Evolutionary conservation across 1,140 invertebrate species (phyloP), one percentile per base, ranked within the genome.

Genomic region (Listronotus bonariensis): DNA sequence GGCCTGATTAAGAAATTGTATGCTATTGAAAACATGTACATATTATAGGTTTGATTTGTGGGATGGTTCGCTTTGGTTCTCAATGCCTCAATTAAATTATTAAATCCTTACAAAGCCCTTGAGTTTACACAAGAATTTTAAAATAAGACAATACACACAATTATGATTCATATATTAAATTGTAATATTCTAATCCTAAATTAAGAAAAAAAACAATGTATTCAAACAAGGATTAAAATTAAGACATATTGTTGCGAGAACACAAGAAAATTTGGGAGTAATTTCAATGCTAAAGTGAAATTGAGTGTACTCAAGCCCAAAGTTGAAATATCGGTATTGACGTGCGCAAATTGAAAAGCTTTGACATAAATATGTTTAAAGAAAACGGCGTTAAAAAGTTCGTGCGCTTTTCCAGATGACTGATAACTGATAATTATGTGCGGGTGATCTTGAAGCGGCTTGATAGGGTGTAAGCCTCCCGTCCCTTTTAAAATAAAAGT

Each of bases 391-490:
- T 69, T 73, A 76, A 76, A 76, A 75, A 74, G 71, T 68, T 63
- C 53, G 72, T 67, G 68, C 68, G 71, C 72, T 72, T 74, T 76
- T 70, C 75, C 73, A 69, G 66, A 65, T 70, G 60, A 70, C 45
- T 65, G 74, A 71, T 77, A 76, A 76, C 76, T 75, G 76, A 76
- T 77, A 77, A 77, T 76, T 77, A 77, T 74, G 74, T 76, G 68
- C 75, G 75, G 74, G 75, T 76, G 76, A 77, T 77, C 74, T 74
- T 72, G 70, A 75, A 76, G 72, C 72, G 76, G 73, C 34, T 70
- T 63, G 65, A 53, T 63, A 67, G 73, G 74, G 72, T 70, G 60
- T 41, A 15, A 26, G 26, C 45, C 49, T 40, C 45, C 69, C 53
- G 55, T 65, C 69, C 71, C 68, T 74, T 76, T 71, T 68, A 71